A percentile compares a stretch with the other conserved stretches of the same genome.
Conservation (phyloP, 2,113 vertebrate species). For the Oreotragus oreotragus region DNA sequence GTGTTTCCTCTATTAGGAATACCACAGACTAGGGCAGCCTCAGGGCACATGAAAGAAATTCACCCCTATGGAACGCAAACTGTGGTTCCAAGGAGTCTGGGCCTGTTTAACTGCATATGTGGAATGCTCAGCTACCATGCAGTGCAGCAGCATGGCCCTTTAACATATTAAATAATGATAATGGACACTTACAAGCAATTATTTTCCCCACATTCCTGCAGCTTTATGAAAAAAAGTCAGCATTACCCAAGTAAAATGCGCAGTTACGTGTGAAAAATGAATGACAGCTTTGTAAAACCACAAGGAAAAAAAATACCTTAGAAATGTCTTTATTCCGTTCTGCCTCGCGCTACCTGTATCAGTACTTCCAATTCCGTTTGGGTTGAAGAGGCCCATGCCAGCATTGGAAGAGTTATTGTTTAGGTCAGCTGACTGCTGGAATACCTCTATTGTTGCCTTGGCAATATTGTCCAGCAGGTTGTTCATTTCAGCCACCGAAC, state of each 20-base stretch:
- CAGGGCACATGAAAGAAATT: not conserved
- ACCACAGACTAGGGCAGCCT: not conserved
- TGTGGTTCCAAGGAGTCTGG: not conserved
- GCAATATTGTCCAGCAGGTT: constrained; percentile 83
- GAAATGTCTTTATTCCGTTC: constrained; percentile 82
- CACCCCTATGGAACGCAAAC: not conserved
- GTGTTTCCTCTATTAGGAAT: not conserved
- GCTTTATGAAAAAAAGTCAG: not conserved
- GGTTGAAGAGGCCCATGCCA: constrained; percentile 79
- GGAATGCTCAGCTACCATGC: not conserved
- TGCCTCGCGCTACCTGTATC: constrained; percentile 76
- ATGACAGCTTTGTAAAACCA: not conserved
- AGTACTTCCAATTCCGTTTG: constrained; percentile 70
- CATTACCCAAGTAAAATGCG: not conserved
- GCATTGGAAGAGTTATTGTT: constrained; percentile 77
- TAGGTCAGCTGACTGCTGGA: constrained; percentile 84
- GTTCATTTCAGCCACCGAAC: constrained; percentile 84
- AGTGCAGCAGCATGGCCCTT: not conserved
- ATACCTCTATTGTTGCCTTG: constrained; percentile 83
- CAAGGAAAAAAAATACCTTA: constrained; percentile 74
- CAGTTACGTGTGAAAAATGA: not conserved
- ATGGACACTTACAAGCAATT: not conserved
- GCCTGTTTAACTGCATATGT: not conserved
- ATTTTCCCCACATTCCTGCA: not conserved
- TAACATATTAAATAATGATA: not conserved